Evolutionary conservation across 2,888 invertebrate genomes (phyloP).

Genomic region (Phyllotreta striolata): DNA sequence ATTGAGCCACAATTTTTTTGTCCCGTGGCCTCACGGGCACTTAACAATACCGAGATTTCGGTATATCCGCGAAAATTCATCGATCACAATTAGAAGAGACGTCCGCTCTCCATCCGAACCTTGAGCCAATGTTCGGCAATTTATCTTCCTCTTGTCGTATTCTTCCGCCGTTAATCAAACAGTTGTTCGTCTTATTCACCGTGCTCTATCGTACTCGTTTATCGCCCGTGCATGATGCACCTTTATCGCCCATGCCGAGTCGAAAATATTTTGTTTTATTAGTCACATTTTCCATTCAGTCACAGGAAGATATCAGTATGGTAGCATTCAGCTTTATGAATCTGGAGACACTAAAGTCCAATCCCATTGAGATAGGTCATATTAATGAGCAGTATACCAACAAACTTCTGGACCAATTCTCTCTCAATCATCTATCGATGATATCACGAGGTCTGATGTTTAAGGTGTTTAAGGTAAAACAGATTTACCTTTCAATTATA

Average conservation of each 20-base stretch:
- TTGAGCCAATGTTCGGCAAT: slow-evolving; percentile 43
- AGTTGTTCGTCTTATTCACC: slow-evolving; percentile 38
- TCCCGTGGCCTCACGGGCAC: slow-evolving; percentile 9
- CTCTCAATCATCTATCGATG: no score
- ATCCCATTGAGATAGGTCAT: no score
- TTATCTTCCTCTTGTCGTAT: slow-evolving; percentile 47
- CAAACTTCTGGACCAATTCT: no score
- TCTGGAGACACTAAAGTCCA: no score
- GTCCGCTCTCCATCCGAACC: slow-evolving; percentile 44
- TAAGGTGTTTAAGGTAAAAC: no score
- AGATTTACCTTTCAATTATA: no score
- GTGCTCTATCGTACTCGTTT: slow-evolving; percentile 4
- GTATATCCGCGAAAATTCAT: slow-evolving; percentile 40
- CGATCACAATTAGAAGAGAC: slow-evolving; percentile 49
- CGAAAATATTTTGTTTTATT: not conserved
- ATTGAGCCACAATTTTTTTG: slow-evolving; percentile 23
- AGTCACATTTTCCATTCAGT: no score
- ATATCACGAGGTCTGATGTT: no score
- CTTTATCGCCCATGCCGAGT: not conserved
- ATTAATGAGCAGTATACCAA: no score
- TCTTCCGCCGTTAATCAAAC: slow-evolving; percentile 46
- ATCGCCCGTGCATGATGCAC: no score
- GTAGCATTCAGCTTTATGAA: no score
- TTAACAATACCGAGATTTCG: slow-evolving; percentile 19
- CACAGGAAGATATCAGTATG: no score